A percentile compares a stretch with the other conserved stretches of the same genome.
These are phyloP conservation scores for Amazona guildingii DNA, from an alignment of 2,113 vertebrate species.

Conservation along the genomic window DNA sequence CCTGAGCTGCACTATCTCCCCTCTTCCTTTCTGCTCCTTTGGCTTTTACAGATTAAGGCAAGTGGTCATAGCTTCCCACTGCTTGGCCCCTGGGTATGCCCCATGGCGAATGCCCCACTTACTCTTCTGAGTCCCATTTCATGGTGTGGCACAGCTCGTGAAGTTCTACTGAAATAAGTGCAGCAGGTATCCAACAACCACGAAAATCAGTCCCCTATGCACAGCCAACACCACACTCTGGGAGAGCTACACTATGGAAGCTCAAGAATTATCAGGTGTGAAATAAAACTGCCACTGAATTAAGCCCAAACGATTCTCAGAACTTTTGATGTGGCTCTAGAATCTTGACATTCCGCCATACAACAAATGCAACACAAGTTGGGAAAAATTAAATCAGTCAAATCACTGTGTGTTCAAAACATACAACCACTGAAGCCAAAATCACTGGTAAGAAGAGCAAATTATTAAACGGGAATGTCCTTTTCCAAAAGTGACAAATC, in stretches of 20 bases:
- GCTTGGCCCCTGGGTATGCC: not conserved
- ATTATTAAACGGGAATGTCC: not conserved
- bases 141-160: rapidly evolving
- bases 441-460: not conserved
- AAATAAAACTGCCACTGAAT: not conserved
- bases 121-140: not conserved
- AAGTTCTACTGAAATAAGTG: not conserved
- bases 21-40: no score
- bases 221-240: rapidly evolving
- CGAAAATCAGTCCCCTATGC: not conserved
- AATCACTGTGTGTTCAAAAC: not conserved
- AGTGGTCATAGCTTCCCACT: rapidly evolving
- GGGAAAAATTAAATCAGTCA: not conserved
- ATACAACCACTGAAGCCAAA: not conserved
- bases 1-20: not conserved
- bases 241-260: not conserved
- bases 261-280: not conserved
- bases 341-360: not conserved
- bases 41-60: not conserved
- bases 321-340: not conserved
- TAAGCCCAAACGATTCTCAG: not conserved
- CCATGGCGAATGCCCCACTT: rapidly evolving
- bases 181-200: rapidly evolving
- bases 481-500: not conserved
- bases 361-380: not conserved